These are phyloP conservation scores for Vanacampus margaritifer DNA, from an alignment of 2,113 vertebrate genomes.

Conservation along the genomic window DNA sequence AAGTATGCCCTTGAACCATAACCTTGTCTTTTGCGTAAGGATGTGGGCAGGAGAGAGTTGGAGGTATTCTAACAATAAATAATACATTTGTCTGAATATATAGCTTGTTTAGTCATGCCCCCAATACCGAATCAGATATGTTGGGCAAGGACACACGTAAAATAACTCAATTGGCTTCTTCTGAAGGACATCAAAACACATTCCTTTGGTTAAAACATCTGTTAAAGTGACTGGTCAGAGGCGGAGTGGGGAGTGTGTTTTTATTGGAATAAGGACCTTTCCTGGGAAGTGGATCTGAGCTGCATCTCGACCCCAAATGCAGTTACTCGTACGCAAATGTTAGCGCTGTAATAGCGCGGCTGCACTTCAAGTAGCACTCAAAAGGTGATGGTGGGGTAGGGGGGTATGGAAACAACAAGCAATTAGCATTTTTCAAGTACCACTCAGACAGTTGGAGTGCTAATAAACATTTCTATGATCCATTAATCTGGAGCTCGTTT, in stretches of 20 bases:
- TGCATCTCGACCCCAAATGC: conserved; percentile 36
- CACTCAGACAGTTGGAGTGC: conserved; percentile 54
- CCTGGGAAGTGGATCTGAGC: conserved; percentile 29
- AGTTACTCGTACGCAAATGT: conserved; percentile 31
- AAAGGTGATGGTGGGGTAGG: conserved; percentile 48
- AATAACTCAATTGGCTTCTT: conserved; percentile 34
- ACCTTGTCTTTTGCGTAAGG: conserved; percentile 4
- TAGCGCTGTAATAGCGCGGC: conserved; percentile 25
- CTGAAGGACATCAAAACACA: conserved; percentile 33
- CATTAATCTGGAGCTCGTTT: conserved; percentile 61
- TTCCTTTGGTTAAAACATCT: conserved; percentile 13
- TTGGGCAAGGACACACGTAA: conserved; percentile 10
- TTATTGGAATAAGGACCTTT: conserved; percentile 24
- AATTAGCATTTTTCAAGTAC: conserved; percentile 57
- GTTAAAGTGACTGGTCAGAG: conserved; percentile 24
- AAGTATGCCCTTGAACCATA: conserved; percentile 13
- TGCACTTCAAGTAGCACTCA: conserved; percentile 52
- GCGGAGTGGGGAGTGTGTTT: conserved; percentile 1
- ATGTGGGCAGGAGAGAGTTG: neutral
- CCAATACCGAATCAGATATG: conserved; percentile 19
- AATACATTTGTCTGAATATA: conserved; percentile 31
- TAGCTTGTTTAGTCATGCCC: conserved; percentile 23
- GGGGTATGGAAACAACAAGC: conserved; percentile 43
- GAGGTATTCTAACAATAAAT: conserved; percentile 26
- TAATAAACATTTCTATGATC: conserved; percentile 64